Conservation (phyloP, 64 coral and sea anemone genomes). For the Anthopleura sola region DNA sequence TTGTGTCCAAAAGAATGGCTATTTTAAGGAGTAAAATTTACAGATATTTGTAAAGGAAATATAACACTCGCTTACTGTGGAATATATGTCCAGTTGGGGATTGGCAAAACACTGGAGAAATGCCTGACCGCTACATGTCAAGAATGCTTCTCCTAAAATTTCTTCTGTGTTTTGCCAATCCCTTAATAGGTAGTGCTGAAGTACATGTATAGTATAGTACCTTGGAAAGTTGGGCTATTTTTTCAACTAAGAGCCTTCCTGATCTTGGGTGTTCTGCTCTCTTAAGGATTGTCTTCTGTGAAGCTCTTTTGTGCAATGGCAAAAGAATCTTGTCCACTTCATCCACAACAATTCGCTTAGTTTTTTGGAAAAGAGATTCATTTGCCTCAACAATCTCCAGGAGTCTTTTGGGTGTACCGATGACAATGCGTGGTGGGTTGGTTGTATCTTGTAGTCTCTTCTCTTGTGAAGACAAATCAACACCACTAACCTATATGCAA, state of each 20-base stretch:
- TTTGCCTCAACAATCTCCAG: conserved; percentile 62
- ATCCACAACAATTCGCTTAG: conserved; percentile 85
- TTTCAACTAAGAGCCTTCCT: conserved; percentile 62
- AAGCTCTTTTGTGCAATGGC: conserved; percentile 48
- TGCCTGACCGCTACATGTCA: no score
- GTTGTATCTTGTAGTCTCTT: conserved; percentile 39
- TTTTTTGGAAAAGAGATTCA: conserved; percentile 52
- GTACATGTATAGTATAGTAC: no score
- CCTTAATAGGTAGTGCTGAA: no score
- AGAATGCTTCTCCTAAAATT: no score
- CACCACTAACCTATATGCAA: conserved; percentile 73
- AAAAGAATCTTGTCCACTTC: conserved; percentile 83
- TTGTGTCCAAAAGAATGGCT: no score
- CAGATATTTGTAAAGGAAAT: no score
- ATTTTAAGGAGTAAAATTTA: no score
- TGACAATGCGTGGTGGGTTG: conserved; percentile 61
- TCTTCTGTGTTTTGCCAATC: no score
- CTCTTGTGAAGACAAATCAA: conserved; percentile 62
- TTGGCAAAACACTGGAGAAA: no score
- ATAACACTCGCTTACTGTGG: no score
- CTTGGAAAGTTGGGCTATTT: conserved; percentile 56
- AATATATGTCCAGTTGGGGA: no score
- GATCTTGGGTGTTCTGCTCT: conserved; percentile 65
- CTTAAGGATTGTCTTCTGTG: conserved; percentile 46
- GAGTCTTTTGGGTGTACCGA: conserved; percentile 88